Conservation (phyloP, 23 tunicate genomes). For the Trididemnum miniatum region DNA sequence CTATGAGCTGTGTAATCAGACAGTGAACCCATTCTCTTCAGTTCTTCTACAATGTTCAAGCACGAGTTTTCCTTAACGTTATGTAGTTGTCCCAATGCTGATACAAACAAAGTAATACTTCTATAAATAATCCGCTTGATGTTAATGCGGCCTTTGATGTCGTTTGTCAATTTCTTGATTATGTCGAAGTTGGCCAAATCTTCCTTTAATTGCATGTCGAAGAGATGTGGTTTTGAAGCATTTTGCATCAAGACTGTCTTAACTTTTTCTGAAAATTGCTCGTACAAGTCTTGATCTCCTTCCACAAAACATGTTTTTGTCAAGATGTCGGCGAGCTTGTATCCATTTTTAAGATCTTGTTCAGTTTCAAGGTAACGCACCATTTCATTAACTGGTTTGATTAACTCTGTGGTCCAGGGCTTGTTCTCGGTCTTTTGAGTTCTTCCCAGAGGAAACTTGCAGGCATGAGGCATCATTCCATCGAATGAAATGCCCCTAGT, state of each 20-base stretch:
- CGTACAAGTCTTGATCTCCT: slow-evolving; percentile 31
- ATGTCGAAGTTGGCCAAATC: slow-evolving; percentile 5
- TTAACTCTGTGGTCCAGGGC: slow-evolving; percentile 50
- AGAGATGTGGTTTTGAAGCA: neutral
- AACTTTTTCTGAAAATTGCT: neutral
- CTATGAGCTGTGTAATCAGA: neutral
- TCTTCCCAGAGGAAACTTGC: too few species aligned
- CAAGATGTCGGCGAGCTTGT: slow-evolving; percentile 30
- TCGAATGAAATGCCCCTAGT: slow-evolving; percentile 45
- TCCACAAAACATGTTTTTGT: slow-evolving; percentile 49
- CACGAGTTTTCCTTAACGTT: neutral
- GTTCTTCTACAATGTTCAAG: neutral
- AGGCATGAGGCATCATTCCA: too few species aligned
- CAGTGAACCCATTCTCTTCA: neutral
- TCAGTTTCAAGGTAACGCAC: slow-evolving; percentile 10
- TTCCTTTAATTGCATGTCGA: neutral
- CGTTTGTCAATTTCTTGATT: neutral
- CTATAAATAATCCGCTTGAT: slow-evolving; percentile 1
- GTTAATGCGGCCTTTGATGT: neutral
- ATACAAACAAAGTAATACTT: neutral
- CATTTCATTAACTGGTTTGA: slow-evolving; percentile 47
- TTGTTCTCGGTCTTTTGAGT: too few species aligned
- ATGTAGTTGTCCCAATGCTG: neutral
- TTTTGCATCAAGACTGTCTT: neutral
- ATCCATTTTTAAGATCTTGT: slow-evolving; percentile 41